Percentiles rank a stretch among this genome's conserved stretches.
Evolutionary conservation across 1,140 invertebrate species (phyloP).

Genomic region (Ditylenchus dipsaci): DNA sequence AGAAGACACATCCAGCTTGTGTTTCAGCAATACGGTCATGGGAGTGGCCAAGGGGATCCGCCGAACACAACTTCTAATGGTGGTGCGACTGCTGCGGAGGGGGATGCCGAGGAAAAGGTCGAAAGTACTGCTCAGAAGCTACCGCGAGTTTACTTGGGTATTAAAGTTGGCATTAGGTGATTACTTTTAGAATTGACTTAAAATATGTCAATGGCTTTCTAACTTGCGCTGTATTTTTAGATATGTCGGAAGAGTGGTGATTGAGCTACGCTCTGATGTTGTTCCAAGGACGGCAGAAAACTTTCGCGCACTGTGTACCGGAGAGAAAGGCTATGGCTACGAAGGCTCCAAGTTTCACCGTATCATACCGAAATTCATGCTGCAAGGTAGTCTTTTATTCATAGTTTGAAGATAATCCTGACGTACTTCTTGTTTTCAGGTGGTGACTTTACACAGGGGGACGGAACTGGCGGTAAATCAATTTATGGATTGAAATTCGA

Average conservation of each 20-base stretch:
- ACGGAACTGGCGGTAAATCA: constrained; percentile 70
- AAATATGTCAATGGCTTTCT: neutral
- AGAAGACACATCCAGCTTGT: no score
- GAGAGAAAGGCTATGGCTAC: constrained; percentile 60
- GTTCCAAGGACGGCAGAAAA: constrained; percentile 60
- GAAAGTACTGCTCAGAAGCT: constrained; percentile 58
- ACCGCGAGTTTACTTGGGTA: constrained; percentile 49
- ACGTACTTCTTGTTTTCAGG: constrained; percentile 62
- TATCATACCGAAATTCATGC: constrained; percentile 16
- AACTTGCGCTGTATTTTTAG: neutral
- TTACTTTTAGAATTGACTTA: neutral
- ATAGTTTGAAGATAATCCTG: constrained; percentile 57
- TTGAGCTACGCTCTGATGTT: constrained; percentile 22
- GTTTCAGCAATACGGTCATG: constrained; percentile 57
- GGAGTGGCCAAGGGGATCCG: constrained; percentile 24
- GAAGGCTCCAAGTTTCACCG: constrained; percentile 23
- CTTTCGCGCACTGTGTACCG: constrained; percentile 62
- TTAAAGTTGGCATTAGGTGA: constrained; percentile 40
- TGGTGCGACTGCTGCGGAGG: constrained; percentile 38
- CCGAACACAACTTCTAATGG: constrained; percentile 38
- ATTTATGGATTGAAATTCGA: constrained; percentile 79
- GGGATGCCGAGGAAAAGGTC: neutral
- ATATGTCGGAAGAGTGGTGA: constrained; percentile 25
- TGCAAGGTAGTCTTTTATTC: constrained; percentile 52
- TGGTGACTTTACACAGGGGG: constrained; percentile 60